Evolutionary conservation across 1,140 invertebrate species (phyloP).

Genomic region (Drosophila ananassae): DNA sequence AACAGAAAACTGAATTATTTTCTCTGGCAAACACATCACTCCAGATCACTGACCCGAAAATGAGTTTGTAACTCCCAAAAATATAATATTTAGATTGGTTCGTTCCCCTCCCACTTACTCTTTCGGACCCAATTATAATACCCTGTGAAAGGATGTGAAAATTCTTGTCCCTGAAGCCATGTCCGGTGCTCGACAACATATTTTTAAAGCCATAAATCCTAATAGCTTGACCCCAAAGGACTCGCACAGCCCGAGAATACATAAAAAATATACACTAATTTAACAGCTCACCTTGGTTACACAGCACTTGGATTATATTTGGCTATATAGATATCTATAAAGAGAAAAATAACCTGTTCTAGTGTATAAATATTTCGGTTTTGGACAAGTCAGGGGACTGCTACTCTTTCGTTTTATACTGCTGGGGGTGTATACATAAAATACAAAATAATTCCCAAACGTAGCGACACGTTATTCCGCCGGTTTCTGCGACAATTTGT

Average conservation of each 20-base stretch:
- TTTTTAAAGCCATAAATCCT: neutral
- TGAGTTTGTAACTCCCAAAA: neutral
- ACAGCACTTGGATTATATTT: neutral
- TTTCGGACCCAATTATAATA: neutral
- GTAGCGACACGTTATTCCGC: constrained; percentile 65
- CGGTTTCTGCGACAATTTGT: constrained; percentile 66
- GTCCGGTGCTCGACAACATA: neutral
- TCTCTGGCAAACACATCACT: neutral
- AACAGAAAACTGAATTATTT: neutral
- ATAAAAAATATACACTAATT: neutral
- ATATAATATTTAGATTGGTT: neutral
- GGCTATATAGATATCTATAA: neutral
- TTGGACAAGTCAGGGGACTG: neutral
- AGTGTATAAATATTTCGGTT: neutral
- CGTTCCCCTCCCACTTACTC: neutral
- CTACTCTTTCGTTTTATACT: constrained; percentile 11
- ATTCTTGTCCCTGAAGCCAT: neutral
- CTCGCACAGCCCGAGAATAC: neutral
- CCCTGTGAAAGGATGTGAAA: neutral
- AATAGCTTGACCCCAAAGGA: constrained; percentile 1
- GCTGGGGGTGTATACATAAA: constrained; percentile 39
- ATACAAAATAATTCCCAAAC: constrained; percentile 79
- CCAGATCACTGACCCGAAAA: neutral
- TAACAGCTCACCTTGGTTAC: neutral
- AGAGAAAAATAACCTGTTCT: too few species aligned